These are phyloP conservation scores for Nyleta sp. DNA, from an alignment of 2,888 invertebrate genomes.

Conservation along the genomic window DNA sequence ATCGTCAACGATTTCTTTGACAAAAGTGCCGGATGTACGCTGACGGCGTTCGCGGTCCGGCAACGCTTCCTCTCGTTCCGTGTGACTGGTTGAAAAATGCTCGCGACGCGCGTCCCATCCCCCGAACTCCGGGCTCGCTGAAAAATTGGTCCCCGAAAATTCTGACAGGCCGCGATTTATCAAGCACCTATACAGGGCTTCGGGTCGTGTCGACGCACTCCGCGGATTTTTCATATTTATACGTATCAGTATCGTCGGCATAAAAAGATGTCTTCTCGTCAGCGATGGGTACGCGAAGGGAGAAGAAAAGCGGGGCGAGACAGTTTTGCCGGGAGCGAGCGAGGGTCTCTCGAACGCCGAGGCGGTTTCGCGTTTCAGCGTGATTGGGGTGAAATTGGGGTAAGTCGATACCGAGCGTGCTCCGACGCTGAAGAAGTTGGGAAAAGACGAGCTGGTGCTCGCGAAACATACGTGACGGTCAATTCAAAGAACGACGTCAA, in stretches of 20 bases:
- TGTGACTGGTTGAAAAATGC: constrained; percentile 81
- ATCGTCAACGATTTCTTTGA: constrained; percentile 73
- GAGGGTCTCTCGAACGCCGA: constrained; percentile 59
- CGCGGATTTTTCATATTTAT: constrained; percentile 68
- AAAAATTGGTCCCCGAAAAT: constrained; percentile 80
- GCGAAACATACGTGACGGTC: constrained; percentile 72
- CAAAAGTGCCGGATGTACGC: constrained; percentile 44
- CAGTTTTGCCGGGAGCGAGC: constrained; percentile 28
- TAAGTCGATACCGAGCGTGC: constrained; percentile 79
- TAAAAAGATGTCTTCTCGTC: constrained; percentile 69
- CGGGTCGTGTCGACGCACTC: constrained; percentile 52
- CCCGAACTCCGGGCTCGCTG: constrained; percentile 69
- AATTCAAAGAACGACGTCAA: constrained; percentile 64
- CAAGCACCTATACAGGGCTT: constrained; percentile 70
- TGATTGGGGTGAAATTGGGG: constrained; percentile 82
- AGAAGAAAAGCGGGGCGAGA: constrained; percentile 42
- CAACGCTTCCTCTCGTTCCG: constrained; percentile 65
- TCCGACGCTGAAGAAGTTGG: constrained; percentile 48
- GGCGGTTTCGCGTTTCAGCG: constrained; percentile 80
- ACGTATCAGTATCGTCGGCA: constrained; percentile 77
- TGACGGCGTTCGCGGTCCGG: constrained; percentile 25
- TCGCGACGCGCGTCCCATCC: constrained; percentile 68
- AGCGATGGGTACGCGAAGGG: constrained; percentile 30
- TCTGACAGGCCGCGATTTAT: constrained; percentile 79
- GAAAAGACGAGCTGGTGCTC: constrained; percentile 69